Percentiles rank a stretch among this genome's conserved stretches.
phyloP scores from a whole-genome alignment of 2,888 invertebrate species.

The Xanthorhoe designata region DNA sequence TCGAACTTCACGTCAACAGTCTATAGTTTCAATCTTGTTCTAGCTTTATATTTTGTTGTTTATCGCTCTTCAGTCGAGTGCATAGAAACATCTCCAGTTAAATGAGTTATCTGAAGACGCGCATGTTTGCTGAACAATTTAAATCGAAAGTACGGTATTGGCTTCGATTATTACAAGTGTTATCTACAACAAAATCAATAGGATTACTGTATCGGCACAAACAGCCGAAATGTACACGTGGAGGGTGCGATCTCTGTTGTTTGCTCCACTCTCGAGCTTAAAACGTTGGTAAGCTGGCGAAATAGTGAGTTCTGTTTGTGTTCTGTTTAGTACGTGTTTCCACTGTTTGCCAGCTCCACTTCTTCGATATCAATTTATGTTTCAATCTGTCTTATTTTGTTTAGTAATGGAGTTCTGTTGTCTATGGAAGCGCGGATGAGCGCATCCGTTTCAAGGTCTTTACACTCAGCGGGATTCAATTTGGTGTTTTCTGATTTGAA shows the following conservation, averaged over 20 bases:
- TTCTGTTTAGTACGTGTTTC: slow-evolving; percentile 45
- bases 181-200: slow-evolving; percentile 52
- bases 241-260: slow-evolving; percentile 39
- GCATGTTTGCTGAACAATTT: slow-evolving; percentile 43
- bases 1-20: slow-evolving; percentile 1
- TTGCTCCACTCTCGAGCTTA: slow-evolving; percentile 45
- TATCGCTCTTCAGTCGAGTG: slow-evolving; percentile 7
- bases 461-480: slow-evolving; percentile 28
- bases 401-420: slow-evolving; percentile 43
- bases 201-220: slow-evolving; percentile 46
- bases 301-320: slow-evolving; percentile 42
- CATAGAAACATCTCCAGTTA: slow-evolving; percentile 14
- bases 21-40: slow-evolving; percentile 10
- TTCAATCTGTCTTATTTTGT: slow-evolving; percentile 43
- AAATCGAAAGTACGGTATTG: slow-evolving; percentile 35
- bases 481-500: slow-evolving; percentile 28
- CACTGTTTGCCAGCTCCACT: slow-evolving; percentile 43
- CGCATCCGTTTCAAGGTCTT: slow-evolving; percentile 38
- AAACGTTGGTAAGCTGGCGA: slow-evolving; percentile 45
- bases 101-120: slow-evolving; percentile 10
- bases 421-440: slow-evolving; percentile 33
- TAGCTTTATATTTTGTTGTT: slow-evolving; percentile 5
- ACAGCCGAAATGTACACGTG: slow-evolving; percentile 40
- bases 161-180: slow-evolving; percentile 44
- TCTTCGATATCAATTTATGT: slow-evolving; percentile 45